Evolutionary conservation across 2,113 vertebrate genomes (phyloP), one percentile per base, ranked within the genome.

Genomic region (Pluvialis apricaria): DNA sequence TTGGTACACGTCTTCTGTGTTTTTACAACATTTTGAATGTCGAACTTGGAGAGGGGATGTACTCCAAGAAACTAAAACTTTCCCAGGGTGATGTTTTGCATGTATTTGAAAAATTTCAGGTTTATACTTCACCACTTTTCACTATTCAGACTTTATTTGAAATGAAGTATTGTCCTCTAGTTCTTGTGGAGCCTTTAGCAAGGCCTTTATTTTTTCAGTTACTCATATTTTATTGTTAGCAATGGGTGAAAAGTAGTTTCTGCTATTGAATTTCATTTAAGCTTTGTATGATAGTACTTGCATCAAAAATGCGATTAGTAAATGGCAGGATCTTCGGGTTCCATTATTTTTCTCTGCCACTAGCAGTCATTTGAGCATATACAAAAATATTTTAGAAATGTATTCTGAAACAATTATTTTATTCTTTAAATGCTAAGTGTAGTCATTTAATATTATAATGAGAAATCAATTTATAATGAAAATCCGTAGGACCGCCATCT

Each of bases 1-100:
- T 44, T 3, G 40, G 5, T 25, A 2, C 10, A 0, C 5, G 40
- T 20, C 58, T 19, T 5, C 66, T 18, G 26, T 52, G 52, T 0
- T 26, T 55, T 45, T 21, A 32, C 22, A 75, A 38, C 47, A 2
- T 36, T 60, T 62, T 4, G 31, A 52, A 31, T 51, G 42, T 28
- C 75, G 52, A 16, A 17, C 42, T n/a, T 40, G 0, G 6, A 25
- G 71, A n/a, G 18, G 45, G 54, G 16, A 5, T 11, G 28, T 32
- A 3, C 69, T 86, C 51, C 32, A 20, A 24, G 31, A 16, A 91
- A 21, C 32, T 8, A 4, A 16, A 34, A 28, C 13, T 75, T 71
- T 34, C 51, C 5, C 16, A 17, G 47, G 3, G 16, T 29, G 20
- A 17, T 86, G 44, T 45, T 92, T 61, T 32, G 38, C 42, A 7